Base-by-base conservation (phyloP, 2,113 vertebrate genomes). In the Phoxinus phoxinus region DNA sequence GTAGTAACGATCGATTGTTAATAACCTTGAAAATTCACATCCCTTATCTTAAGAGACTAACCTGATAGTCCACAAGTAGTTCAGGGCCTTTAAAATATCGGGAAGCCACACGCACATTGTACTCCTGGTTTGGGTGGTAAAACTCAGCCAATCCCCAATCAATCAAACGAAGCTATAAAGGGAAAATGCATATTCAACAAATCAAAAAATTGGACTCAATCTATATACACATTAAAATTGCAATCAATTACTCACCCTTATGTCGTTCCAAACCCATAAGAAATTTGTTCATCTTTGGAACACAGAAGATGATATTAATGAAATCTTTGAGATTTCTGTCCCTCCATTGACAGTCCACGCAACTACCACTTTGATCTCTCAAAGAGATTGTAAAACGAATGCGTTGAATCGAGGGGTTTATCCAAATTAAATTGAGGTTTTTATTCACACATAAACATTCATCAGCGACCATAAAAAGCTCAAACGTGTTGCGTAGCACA, bases 81-180 rank as follows among this genome's bases (percentile, higher is more conserved):
- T 96, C 96, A 23, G 96, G 96, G 8, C 96, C 96, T 93, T 96
- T 96, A 91, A 96, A 96, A 90, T 96, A 96, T 76, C 96, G 92
- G 27, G 96, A 96, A 12, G 96, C 96, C 84, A 96, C 96, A 76
- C 96, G 92, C 67, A 96, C 96, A 1, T 96, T 96, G 94, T 96
- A 96, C 87, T 96, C 96, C 88, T 96, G 96, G 32, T 95, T 96
- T 23, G 96, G 96, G 89, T 96, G 96, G 86, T 96, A 96, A 90
- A 96, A 96, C 80, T 96, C 96, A 0, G 96, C 96, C 93, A 96
- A 91, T 13, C 96, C 96, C 96, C 96, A 96, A 89, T 96, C 96
- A n/a, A 96, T 96, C 87, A 96, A 91, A 80, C 96, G 96, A 53
- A 96, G 95, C 96, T 96, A 86, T 51, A 77, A 51, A 19, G 12